Base-by-base conservation (phyloP, 2,113 vertebrate species). In the Festucalex cinctus region DNA sequence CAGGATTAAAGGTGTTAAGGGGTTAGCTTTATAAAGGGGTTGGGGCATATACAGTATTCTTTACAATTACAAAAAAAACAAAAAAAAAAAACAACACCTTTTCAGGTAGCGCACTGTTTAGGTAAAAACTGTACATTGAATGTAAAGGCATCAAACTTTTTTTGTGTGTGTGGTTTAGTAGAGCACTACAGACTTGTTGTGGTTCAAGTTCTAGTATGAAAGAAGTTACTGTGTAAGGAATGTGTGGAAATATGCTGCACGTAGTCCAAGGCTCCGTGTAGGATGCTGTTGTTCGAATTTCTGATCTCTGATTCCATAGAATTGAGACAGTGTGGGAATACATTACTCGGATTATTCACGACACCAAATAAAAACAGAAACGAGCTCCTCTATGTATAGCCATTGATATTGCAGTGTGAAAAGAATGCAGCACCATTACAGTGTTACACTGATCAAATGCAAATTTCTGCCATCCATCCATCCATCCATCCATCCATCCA, bases 391-490 rank as follows among this genome's bases (percentile, higher is more conserved):
- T 9, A 17, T 39, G 37, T 39, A 39, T 49, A 51, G 35, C 19
- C 46, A 70, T 61, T 79, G 61, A 73, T 77, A 78, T 68, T 84
- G 69, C 35, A 26, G 12, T 69, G 56, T 68, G 39, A 19, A 73
- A 26, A 73, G 66, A 51, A 32, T 54, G 66, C 70, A 53, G 63
- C 22, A 26, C 66, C 66, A 70, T 76, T 62, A 44, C 14, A 65
- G 51, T 46, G 68, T 70, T 32, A 66, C 70, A 65, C 56, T 80
- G 70, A 81, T 86, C 62, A 72, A 57, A 83, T 78, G 76, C 66
- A 73, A 77, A 81, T 80, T 49, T n/a, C n/a, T n/a, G n/a, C n/a
- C n/a, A n/a, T n/a, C n/a, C n/a, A n/a, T n/a, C n/a, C n/a, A n/a
- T n/a, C n/a, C n/a, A n/a, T n/a, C n/a, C n/a, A n/a, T n/a, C n/a